Conservation (phyloP, 2,113 vertebrate species). For the Collichthys lucidus region DNA sequence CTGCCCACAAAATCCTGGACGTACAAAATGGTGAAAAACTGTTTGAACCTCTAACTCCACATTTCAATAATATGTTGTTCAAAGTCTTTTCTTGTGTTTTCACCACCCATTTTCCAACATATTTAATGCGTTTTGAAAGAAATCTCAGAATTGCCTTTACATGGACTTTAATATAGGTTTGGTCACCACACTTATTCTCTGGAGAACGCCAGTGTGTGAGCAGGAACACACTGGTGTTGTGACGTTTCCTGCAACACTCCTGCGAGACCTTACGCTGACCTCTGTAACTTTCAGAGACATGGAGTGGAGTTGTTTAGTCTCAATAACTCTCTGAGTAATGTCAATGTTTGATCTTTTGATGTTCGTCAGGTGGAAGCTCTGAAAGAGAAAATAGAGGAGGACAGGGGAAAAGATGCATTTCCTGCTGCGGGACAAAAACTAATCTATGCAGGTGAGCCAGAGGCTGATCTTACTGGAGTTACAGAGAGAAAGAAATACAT, state of each 20-base stretch:
- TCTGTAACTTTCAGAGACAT: not conserved
- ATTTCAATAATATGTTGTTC: no score
- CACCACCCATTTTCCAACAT: no score
- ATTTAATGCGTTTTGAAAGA: no score
- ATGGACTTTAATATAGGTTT: not conserved
- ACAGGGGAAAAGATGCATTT: slow-evolving; percentile 82
- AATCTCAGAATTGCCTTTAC: no score
- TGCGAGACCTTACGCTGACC: not conserved
- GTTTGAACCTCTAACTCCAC: no score
- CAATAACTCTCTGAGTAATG: not conserved
- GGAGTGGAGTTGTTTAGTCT: not conserved
- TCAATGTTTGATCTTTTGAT: slow-evolving; percentile 7
- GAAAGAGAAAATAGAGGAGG: slow-evolving; percentile 83
- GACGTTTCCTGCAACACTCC: not conserved
- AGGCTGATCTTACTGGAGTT: not conserved
- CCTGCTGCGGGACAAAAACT: slow-evolving; percentile 83
- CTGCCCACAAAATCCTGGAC: no score
- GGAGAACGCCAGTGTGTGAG: not conserved
- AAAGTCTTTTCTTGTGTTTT: no score
- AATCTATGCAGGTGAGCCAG: slow-evolving; percentile 84
- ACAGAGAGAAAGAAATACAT: not conserved
- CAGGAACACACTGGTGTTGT: not conserved
- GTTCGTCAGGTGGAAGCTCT: slow-evolving; percentile 80
- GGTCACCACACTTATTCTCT: not conserved
- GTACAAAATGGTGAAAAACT: no score